Evolutionary conservation across 2,888 invertebrate species (phyloP), one percentile per base, ranked within the genome.

Genomic region (Drosophila monieri): DNA sequence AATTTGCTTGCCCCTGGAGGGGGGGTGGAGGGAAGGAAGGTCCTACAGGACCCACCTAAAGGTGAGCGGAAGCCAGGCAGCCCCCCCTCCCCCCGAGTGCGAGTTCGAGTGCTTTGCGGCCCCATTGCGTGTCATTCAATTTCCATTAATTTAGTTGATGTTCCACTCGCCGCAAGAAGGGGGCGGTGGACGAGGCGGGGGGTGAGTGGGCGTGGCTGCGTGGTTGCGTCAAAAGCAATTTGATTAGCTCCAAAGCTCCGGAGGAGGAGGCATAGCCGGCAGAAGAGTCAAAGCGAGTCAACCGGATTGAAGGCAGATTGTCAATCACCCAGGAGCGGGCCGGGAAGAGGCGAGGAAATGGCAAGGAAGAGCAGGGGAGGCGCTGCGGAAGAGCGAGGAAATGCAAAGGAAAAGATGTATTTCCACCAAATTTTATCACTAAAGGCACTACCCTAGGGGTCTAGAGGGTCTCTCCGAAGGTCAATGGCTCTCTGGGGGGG

Each of bases 91-190:
- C n/a, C n/a, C n/a, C 23, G 23, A 25, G 1, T 25, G 18, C 18
- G 18, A 18, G 21, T 21, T 2, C 21, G 41, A 53, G 77, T 74
- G 74, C 64, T 74, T 80, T 74, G 78, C 72, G 77, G 62, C 76
- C 69, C 76, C 85, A 73, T 70, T 69, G 69, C 69, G 69, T 69
- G 69, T 69, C 78, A 76, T 78, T 78, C 83, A 81, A 78, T 81
- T 78, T 78, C 69, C 83, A 78, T 78, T 80, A 78, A 80, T 80
- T 80, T 78, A 68, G 78, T 73, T 80, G 65, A 78, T 75, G 78
- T 80, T 68, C 61, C 25, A 55, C 66, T 53, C 43, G 67, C 56
- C 43, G 62, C 62, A 3, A 23, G 4, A 23, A 23, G 21, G 21
- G 21, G 21, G 21, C 18, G 18, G 18, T 18, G 1, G 18, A 18